Percentiles rank a stretch among this genome's conserved stretches.
phyloP scores from a whole-genome alignment of 2,113 vertebrate species.

The Heptranchias perlo region DNA sequence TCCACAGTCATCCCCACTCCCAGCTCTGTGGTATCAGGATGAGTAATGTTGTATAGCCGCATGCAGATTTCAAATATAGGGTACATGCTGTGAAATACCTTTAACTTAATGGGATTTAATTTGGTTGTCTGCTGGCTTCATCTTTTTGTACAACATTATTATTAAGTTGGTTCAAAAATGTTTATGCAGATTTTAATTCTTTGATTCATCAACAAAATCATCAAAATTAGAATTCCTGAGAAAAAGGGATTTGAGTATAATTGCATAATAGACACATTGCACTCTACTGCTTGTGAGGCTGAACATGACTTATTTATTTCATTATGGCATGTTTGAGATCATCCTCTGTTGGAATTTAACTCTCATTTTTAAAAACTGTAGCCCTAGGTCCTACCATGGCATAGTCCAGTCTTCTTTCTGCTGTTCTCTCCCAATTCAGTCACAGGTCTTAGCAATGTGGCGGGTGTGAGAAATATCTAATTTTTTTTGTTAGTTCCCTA shows the following conservation, averaged over 20 bases:
- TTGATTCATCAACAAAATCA: not conserved
- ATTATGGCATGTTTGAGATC: not conserved
- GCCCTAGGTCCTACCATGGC: not conserved
- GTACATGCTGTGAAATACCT: not conserved
- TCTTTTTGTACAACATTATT: not conserved
- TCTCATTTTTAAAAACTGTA: not conserved
- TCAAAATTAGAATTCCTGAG: not conserved
- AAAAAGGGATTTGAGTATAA: not conserved
- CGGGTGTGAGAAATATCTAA: not conserved
- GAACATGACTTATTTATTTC: not conserved
- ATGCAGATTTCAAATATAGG: not conserved
- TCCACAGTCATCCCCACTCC: not conserved
- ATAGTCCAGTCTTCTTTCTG: not conserved
- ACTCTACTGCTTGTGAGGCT: not conserved
- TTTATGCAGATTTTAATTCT: not conserved
- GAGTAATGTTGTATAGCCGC: too few species aligned
- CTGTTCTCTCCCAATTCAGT: not conserved
- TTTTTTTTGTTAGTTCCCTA: not conserved
- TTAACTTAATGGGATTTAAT: not conserved
- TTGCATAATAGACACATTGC: not conserved
- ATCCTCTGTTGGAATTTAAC: not conserved
- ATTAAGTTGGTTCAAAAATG: not conserved
- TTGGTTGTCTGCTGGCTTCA: not conserved
- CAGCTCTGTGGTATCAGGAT: not conserved
- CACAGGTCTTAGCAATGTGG: not conserved